Evolutionary conservation across 1,140 invertebrate species (phyloP).

Genomic region (Saccostrea glomerata): DNA sequence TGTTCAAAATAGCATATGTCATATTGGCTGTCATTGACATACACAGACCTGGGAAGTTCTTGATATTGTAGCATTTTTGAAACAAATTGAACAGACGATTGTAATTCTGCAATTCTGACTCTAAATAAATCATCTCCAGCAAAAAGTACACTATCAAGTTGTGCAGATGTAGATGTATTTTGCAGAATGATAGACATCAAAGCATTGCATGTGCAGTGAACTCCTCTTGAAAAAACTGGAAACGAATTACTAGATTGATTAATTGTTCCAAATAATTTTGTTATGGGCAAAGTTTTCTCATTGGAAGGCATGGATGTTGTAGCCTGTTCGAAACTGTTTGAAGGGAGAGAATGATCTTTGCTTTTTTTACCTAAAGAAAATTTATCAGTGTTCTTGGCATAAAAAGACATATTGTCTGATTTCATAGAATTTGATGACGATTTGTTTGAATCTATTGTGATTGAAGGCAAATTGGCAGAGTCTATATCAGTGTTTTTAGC

Average conservation of each 20-base stretch:
- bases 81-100: conserved; percentile 14
- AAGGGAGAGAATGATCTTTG: background rate
- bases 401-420: no score
- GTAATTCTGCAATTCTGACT: conserved; percentile 9
- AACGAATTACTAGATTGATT: conserved; percentile 36
- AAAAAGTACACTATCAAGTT: conserved; percentile 25
- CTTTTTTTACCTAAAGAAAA: background rate
- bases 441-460: no score
- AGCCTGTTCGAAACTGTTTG: no score
- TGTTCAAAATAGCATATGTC: background rate
- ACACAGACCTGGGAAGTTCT: conserved; percentile 26
- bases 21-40: background rate
- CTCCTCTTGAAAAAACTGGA: conserved; percentile 9
- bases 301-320: no score
- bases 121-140: conserved; percentile 36
- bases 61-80: conserved; percentile 36
- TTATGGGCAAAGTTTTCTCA: no score
- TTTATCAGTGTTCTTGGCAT: background rate
- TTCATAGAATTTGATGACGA: no score
- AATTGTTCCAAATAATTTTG: conserved; percentile 5
- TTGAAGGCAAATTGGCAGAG: no score
- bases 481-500: background rate
- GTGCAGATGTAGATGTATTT: background rate
- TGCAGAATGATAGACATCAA: conserved; percentile 17
- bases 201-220: conserved; percentile 42